Evolutionary conservation across 1,140 invertebrate species (phyloP), one percentile per base, ranked within the genome.

Genomic region (Euglossa dilemma): DNA sequence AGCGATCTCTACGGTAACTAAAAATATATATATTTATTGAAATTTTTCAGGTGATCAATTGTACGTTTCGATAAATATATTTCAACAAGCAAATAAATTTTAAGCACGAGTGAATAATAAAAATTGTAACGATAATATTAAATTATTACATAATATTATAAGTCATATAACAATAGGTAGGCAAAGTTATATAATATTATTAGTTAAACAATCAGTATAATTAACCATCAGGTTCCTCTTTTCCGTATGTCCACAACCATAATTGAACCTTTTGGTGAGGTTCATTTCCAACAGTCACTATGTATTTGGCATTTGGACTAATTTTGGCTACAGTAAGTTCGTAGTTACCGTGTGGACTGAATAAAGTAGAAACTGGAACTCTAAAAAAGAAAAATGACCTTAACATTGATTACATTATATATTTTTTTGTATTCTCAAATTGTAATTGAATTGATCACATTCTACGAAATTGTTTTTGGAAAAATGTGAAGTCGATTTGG

Each of bases 241-340:
- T 87, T 25, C 95, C 95, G 28, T 89, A 92, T 9, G 95, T 95
- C 95, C 95, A 96, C 18, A 95, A 90, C 95, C 96, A 96, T 89
- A 95, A 94, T 56, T 94, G 89, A 1, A 96, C 90, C 0, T 87
- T 90, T 66, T 94, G 94, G 77, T 87, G 91, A 9, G 91, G 91
- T 75, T 92, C 91, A 76, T 94, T 93, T 6, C 93, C 94, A 71
- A 96, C 79, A 0, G 95, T 95, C 0, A 96, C 89, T 16, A 96
- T 85, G 69, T 95, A 95, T 82, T 95, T 95, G 2, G 95, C 95
- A 85, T 95, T 93, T 2, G 90, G 90, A 88, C 95, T 96, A 6
- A 96, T 86, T n/a, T 90, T 90, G 5, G 95, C 90, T 45, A 94
- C 92, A 0, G 92, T 83, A 0, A 95, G 80, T 11, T 90, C 93